Percentiles rank a stretch among this genome's conserved stretches.
phyloP scores from a whole-genome alignment of 2,888 invertebrate genomes.

The Ophion ventricosus region DNA sequence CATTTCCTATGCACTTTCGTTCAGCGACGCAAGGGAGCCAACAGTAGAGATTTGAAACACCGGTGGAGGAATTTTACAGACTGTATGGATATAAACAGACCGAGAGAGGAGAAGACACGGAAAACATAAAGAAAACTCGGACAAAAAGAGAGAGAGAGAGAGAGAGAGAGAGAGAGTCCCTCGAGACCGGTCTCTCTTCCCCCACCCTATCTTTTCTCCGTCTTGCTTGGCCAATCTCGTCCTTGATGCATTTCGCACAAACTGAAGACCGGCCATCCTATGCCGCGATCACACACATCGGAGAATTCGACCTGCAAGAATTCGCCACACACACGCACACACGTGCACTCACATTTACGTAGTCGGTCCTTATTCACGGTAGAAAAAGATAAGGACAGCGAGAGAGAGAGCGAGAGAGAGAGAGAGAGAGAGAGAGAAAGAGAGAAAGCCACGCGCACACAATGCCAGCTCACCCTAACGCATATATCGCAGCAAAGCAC shows the following conservation, averaged over 20 bases:
- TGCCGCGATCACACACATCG: not conserved
- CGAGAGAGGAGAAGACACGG: slow-evolving; percentile 38
- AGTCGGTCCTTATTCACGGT: not conserved
- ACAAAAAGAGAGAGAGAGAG: not conserved
- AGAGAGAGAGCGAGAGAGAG: slow-evolving; percentile 3
- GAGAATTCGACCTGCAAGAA: not conserved
- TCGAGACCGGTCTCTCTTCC: not conserved
- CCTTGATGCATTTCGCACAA: not conserved
- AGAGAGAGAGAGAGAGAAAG: slow-evolving; percentile 17
- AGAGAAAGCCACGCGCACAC: slow-evolving; percentile 11
- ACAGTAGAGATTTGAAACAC: not conserved
- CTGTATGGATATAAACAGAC: not conserved
- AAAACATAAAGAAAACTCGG: slow-evolving; percentile 27
- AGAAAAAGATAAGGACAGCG: slow-evolving; percentile 1
- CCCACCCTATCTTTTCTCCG: not conserved
- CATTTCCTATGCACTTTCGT: slow-evolving; percentile 30
- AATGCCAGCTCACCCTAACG: slow-evolving; percentile 9
- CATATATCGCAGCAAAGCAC: slow-evolving; percentile 2
- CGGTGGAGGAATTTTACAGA: slow-evolving; percentile 1
- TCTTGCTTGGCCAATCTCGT: not conserved
- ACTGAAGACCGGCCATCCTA: not conserved
- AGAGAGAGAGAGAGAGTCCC: not conserved
- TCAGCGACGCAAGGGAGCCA: slow-evolving; percentile 12
- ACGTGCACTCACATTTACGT: too few species aligned
- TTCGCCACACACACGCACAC: not conserved